phyloP scores from a whole-genome alignment of 2,797 vertebrate genomes.

The Sebastes hopkinsi region DNA sequence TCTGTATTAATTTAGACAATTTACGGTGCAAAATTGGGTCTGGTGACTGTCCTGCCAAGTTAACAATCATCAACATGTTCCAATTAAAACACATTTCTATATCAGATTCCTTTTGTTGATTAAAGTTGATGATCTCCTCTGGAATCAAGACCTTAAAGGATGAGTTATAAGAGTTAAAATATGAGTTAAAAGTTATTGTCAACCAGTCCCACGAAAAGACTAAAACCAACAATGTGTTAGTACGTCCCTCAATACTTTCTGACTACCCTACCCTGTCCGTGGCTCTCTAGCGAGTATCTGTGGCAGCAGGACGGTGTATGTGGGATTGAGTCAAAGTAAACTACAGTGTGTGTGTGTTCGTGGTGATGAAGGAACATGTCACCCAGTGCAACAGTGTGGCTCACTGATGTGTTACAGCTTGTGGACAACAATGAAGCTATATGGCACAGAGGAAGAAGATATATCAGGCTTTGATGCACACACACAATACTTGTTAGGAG shows the following conservation, averaged over 20 bases:
- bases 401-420: not conserved
- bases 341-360: not conserved
- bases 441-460: not conserved
- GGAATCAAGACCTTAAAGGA: not conserved
- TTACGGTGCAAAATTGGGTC: not conserved
- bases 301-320: not conserved
- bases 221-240: not conserved
- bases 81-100: not conserved
- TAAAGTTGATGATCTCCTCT: not conserved
- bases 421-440: not conserved
- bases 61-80: not conserved
- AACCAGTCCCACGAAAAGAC: not conserved
- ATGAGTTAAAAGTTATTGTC: not conserved
- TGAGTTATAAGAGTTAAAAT: not conserved
- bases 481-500: not conserved
- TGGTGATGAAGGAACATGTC: not conserved
- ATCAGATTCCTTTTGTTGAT: not conserved
- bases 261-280: too few species aligned
- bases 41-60: not conserved
- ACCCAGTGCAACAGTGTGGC: not conserved
- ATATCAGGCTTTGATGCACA: not conserved
- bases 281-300: not conserved
- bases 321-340: not conserved
- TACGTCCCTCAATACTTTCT: not conserved
- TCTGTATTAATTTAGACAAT: not conserved